Percentiles rank a stretch among this genome's conserved stretches.
Evolutionary conservation across 2,113 vertebrate genomes (phyloP).

Genomic region (Rhombomys opimus): DNA sequence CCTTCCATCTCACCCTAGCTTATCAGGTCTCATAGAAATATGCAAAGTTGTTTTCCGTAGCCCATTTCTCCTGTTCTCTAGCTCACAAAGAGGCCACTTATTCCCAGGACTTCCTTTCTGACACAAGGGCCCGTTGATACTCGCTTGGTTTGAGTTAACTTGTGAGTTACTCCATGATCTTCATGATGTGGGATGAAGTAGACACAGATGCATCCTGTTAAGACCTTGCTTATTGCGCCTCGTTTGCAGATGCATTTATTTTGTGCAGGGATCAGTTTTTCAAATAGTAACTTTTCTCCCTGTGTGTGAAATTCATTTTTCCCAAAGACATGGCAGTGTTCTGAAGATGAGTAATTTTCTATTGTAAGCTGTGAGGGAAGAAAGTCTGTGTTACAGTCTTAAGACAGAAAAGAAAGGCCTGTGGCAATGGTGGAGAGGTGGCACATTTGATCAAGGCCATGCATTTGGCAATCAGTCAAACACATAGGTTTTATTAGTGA

Average conservation of each 20-base stretch:
- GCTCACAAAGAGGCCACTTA: constrained; percentile 45
- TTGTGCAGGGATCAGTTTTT: constrained; percentile 51
- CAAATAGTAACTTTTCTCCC: constrained; percentile 63
- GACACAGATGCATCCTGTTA: constrained; percentile 56
- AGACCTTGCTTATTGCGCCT: constrained; percentile 59
- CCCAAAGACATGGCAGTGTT: not conserved
- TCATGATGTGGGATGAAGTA: constrained; percentile 61
- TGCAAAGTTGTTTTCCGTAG: constrained; percentile 25
- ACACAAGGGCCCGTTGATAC: not conserved
- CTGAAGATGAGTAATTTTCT: constrained; percentile 42
- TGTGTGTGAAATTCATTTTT: constrained; percentile 70
- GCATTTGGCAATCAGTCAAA: not conserved
- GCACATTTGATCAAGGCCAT: not conserved
- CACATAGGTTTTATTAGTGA: constrained; percentile 13
- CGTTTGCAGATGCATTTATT: constrained; percentile 65
- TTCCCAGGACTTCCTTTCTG: constrained; percentile 48
- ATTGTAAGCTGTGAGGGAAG: constrained; percentile 23
- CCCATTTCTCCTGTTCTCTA: not conserved
- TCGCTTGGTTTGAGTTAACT: constrained; percentile 55
- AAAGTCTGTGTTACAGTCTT: constrained; percentile 11
- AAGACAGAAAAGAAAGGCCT: constrained; percentile 12
- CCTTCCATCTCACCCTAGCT: too few species aligned
- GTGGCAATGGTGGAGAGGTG: not conserved
- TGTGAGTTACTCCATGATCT: constrained; percentile 51
- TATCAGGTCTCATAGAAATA: not conserved